These are phyloP conservation scores for Ariopsis seemanni DNA, from an alignment of 2,113 vertebrate genomes.

Conservation along the genomic window DNA sequence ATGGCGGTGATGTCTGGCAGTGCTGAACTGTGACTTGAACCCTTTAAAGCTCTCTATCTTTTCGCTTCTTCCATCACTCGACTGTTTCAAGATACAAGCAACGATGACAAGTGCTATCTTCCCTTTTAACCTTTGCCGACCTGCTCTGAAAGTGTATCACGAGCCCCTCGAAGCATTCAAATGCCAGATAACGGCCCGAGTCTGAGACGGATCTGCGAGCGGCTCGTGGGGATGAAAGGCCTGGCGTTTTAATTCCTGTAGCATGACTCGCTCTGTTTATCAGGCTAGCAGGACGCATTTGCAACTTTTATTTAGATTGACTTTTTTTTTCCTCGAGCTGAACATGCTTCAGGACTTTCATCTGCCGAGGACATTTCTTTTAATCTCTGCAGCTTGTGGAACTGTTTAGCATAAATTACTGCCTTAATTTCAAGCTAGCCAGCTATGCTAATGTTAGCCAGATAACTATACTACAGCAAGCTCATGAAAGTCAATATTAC, in stretches of 20 bases:
- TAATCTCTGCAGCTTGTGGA: background rate
- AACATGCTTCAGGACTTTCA: background rate
- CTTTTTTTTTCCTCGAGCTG: background rate
- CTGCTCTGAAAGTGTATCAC: conserved; percentile 68
- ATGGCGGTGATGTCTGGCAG: conserved; percentile 66
- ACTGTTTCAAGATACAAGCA: conserved; percentile 77
- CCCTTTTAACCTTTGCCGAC: conserved; percentile 74
- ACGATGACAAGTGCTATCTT: conserved; percentile 71
- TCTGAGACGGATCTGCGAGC: conserved; percentile 41
- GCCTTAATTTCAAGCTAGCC: background rate
- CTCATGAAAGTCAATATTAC: background rate
- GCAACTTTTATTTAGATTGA: conserved; percentile 3
- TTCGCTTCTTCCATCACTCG: conserved; percentile 65
- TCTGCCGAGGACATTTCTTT: background rate
- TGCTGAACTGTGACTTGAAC: conserved; percentile 70
- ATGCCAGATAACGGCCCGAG: conserved; percentile 60
- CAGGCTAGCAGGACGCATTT: background rate
- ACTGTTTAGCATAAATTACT: background rate
- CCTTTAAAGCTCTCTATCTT: conserved; percentile 63
- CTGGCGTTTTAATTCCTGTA: conserved; percentile 11
- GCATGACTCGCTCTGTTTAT: conserved; percentile 17
- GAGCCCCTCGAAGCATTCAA: conserved; percentile 61
- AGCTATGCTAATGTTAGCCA: background rate
- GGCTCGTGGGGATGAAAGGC: conserved; percentile 31
- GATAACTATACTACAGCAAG: background rate